phyloP scores from a whole-genome alignment of 1,140 invertebrate species.

The Venturia canescens region DNA sequence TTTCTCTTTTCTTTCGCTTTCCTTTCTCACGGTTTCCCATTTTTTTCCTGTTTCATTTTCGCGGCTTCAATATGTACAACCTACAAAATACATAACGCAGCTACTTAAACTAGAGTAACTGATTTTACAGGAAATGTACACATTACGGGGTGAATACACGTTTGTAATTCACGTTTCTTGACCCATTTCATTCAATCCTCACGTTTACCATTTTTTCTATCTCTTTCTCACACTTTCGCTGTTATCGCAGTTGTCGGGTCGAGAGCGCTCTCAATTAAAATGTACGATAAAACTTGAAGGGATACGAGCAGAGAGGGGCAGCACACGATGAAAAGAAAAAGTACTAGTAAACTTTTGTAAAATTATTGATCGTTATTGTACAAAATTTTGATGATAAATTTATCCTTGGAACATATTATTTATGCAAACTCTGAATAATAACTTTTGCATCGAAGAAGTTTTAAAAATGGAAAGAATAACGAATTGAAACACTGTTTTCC shows the following conservation, averaged over 20 bases:
- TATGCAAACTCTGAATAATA: no score
- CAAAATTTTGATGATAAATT: no score
- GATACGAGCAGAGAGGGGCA: not conserved
- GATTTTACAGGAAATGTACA: slow-evolving; percentile 74
- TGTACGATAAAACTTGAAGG: slow-evolving; percentile 7
- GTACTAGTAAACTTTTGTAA: no score
- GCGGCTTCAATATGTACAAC: slow-evolving; percentile 65
- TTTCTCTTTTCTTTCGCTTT: slow-evolving; percentile 15
- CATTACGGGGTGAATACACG: slow-evolving; percentile 60
- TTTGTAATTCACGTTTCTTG: slow-evolving; percentile 47
- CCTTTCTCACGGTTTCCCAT: not conserved
- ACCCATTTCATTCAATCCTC: slow-evolving; percentile 18
- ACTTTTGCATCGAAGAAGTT: not conserved
- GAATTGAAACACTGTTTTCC: not conserved
- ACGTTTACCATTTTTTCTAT: slow-evolving; percentile 13
- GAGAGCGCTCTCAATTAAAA: slow-evolving; percentile 15
- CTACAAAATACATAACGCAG: slow-evolving; percentile 72
- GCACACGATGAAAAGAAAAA: no score
- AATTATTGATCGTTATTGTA: no score
- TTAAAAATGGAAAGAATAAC: not conserved
- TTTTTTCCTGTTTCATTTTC: slow-evolving; percentile 31
- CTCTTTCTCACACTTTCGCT: slow-evolving; percentile 24
- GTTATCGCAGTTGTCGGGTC: slow-evolving; percentile 39
- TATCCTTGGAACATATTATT: no score
- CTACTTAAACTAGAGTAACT: slow-evolving; percentile 65